Conservation (phyloP, 2,888 invertebrate genomes). For the Metallyticus violacea region DNA sequence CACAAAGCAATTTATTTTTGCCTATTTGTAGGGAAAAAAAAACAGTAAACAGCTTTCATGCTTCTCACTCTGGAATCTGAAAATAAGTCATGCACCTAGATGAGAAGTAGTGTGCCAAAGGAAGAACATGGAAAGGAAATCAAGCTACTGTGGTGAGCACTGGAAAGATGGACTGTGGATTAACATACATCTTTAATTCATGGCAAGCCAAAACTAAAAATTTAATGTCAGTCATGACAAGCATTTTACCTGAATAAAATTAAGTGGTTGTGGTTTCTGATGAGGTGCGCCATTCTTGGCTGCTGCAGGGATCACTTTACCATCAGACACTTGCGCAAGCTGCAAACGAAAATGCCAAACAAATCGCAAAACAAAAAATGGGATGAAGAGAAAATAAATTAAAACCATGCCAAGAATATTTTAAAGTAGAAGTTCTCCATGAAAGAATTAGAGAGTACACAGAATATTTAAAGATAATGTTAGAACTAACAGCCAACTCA, state of each 20-base stretch:
- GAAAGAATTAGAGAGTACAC: background rate
- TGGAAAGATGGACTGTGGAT: background rate
- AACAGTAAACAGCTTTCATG: background rate
- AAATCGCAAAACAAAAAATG: slow-evolving; percentile 19
- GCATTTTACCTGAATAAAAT: slow-evolving; percentile 55
- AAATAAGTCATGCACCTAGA: background rate
- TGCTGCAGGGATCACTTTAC: slow-evolving; percentile 57
- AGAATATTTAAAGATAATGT: background rate
- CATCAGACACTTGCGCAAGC: slow-evolving; percentile 68
- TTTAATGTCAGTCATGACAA: slow-evolving; percentile 8
- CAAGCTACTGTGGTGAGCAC: background rate
- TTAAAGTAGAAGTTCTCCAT: background rate
- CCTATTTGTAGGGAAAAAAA: no score
- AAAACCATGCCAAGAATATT: background rate
- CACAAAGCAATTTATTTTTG: no score
- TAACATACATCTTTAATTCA: background rate
- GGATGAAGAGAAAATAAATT: background rate
- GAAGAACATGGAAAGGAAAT: background rate
- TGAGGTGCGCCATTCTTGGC: slow-evolving; percentile 53
- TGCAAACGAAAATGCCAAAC: slow-evolving; percentile 40
- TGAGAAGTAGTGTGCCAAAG: background rate
- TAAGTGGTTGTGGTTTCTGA: slow-evolving; percentile 52
- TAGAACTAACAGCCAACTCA: background rate
- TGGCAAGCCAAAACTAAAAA: background rate
- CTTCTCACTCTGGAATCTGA: background rate